Evolutionary conservation across 53 echinoderm and acorn worm genomes (phyloP), one percentile per base, ranked within the genome.

Genomic region (Holothuria leucospilota): DNA sequence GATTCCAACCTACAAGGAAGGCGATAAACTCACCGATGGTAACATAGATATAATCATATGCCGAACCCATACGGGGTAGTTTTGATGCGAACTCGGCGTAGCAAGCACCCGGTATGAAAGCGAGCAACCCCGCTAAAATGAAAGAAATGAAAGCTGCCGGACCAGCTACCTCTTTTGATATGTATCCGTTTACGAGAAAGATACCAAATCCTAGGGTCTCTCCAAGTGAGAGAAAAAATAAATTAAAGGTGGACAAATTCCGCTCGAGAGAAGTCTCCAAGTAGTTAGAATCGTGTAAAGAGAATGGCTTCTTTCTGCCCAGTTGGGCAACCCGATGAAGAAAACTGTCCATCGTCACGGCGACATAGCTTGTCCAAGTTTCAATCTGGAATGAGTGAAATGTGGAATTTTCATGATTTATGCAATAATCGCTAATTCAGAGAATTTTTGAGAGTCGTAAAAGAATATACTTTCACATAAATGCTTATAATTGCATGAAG

Each of bases 1-100:
- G 92, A 79, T 89, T 94, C 94, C 94, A 94, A 27, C 94, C 94
- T 39, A 92, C 92, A 29, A 92, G 87, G 81, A 94, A 94, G 20
- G 91, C 94, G 23, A 91, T 69, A 49, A 94, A 86, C 65, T 94
- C 94, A 15, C 94, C 94, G 18, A 92, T 90, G 2, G 92, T 92
- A 34, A 92, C 89, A 78, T 94, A 94, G 49, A 89, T 85, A 82
- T 94, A 94, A 41, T 89, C 87, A 80, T 94, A 94, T 27, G 94
- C 87, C 38, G 94, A 94, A 70, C 94, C 94, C 40, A 90, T 92
- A 11, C 92, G 89, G 6, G 94, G 94, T 2, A 94, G 71, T 72
- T 92, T 82, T 74, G 94, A 89, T 46, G 89, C 94, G n/a, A 94
- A 94, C 79, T 94, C 94, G 25, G 90, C 90, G 71, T 92, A 94